phyloP scores from a whole-genome alignment of 1,140 invertebrate genomes.

The Bombus confusus region DNA sequence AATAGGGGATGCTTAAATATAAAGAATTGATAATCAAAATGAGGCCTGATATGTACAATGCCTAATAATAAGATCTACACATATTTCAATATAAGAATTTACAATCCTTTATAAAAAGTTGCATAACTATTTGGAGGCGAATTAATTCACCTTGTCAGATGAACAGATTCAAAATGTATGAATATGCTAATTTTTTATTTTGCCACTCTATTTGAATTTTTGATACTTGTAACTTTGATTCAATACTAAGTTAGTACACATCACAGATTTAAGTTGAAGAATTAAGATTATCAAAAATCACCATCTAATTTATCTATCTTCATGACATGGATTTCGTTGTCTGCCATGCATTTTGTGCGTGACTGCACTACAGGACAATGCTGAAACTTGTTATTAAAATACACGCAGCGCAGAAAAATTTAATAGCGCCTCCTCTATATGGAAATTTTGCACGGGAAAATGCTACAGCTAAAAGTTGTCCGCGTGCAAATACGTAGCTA shows the following conservation, averaged over 20 bases:
- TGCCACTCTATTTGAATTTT: too few species aligned
- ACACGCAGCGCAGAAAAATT: constrained; percentile 34
- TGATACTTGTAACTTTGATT: too few species aligned
- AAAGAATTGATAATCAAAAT: too few species aligned
- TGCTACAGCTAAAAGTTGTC: background rate
- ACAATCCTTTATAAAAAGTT: too few species aligned
- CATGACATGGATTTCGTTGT: background rate
- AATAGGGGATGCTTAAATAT: too few species aligned
- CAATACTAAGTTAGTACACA: too few species aligned
- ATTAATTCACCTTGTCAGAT: too few species aligned
- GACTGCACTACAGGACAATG: background rate
- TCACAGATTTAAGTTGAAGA: background rate
- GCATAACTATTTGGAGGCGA: rapidly evolving
- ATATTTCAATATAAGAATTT: too few species aligned
- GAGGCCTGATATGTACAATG: too few species aligned
- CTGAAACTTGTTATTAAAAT: constrained; percentile 46
- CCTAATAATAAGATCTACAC: too few species aligned
- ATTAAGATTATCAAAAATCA: background rate
- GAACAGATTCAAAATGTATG: too few species aligned
- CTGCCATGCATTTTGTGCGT: constrained; percentile 1
- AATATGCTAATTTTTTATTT: too few species aligned
- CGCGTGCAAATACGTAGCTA: background rate
- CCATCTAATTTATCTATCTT: background rate
- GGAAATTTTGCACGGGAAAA: constrained; percentile 13
- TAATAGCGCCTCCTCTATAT: constrained; percentile 36